Conservation (phyloP, 2,888 invertebrate genomes). For the Cheiracanthium punctorium region DNA sequence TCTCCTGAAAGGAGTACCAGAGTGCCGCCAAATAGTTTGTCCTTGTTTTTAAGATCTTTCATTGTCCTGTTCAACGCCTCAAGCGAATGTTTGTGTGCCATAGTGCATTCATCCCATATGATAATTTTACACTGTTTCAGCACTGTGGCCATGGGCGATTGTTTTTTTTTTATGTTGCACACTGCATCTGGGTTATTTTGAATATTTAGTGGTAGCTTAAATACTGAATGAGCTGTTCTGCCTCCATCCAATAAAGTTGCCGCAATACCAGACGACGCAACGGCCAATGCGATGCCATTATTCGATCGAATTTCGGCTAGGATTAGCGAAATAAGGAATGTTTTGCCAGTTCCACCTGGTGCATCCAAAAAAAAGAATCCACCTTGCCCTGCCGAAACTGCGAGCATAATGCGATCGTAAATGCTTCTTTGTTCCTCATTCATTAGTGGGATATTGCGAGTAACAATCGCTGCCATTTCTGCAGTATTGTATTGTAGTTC, state of each 20-base stretch:
- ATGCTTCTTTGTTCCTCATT: slow-evolving; percentile 2
- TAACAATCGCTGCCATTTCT: slow-evolving; percentile 26
- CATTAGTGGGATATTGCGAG: slow-evolving; percentile 21
- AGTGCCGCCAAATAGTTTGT: no score
- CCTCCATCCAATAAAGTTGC: slow-evolving; percentile 70
- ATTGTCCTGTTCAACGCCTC: no score
- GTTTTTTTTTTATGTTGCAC: slow-evolving; percentile 26
- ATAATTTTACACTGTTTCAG: no score
- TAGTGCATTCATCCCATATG: no score
- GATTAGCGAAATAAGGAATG: slow-evolving; percentile 76
- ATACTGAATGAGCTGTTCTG: slow-evolving; percentile 63
- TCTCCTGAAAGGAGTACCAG: no score
- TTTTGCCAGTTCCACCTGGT: slow-evolving; percentile 77
- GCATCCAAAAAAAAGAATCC: slow-evolving; percentile 74
- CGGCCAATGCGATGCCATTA: slow-evolving; percentile 54
- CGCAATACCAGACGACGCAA: slow-evolving; percentile 11
- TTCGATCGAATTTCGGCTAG: slow-evolving; percentile 74
- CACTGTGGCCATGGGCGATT: no score
- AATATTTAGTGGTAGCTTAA: slow-evolving; percentile 65
- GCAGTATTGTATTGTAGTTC: neutral
- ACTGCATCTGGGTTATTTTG: slow-evolving; percentile 33
- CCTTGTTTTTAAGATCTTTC: no score
- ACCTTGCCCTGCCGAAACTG: neutral
- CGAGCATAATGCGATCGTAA: neutral
- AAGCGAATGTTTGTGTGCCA: no score